These are phyloP conservation scores for Philotrypesis tridentata DNA, from an alignment of 1,140 invertebrate genomes.

Conservation along the genomic window DNA sequence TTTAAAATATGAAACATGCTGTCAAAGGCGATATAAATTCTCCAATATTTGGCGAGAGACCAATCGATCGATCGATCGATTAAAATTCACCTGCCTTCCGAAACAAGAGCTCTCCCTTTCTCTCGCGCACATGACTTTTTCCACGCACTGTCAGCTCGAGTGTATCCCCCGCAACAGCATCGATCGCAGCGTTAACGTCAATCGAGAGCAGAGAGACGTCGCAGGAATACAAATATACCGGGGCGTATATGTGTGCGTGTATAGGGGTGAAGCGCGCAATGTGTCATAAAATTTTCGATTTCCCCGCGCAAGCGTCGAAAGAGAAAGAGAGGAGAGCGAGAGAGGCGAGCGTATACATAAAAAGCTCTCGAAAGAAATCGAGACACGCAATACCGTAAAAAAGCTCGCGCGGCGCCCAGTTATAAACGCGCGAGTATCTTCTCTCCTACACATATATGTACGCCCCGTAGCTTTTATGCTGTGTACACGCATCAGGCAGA, in stretches of 20 bases:
- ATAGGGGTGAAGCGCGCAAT: no score
- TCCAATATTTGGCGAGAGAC: no score
- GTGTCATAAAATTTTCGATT: constrained; percentile 40
- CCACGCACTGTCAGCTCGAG: background rate
- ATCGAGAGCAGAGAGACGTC: background rate
- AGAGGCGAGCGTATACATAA: background rate
- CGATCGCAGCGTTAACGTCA: background rate
- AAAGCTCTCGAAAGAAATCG: constrained; percentile 1
- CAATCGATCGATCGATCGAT: no score
- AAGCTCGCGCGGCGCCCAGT: background rate
- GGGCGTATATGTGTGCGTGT: no score
- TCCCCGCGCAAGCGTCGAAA: background rate
- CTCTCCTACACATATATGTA: background rate
- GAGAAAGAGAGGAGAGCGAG: no score
- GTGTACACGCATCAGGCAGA: no score
- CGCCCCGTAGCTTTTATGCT: no score
- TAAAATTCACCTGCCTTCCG: no score
- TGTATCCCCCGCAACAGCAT: no score
- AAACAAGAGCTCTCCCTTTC: no score
- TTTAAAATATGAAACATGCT: background rate
- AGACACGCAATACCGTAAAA: background rate
- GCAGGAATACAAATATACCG: background rate
- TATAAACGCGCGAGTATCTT: background rate
- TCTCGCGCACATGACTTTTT: background rate
- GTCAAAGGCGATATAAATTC: background rate